Conservation (phyloP, 2,888 invertebrate species). For the Ormia ochracea region DNA sequence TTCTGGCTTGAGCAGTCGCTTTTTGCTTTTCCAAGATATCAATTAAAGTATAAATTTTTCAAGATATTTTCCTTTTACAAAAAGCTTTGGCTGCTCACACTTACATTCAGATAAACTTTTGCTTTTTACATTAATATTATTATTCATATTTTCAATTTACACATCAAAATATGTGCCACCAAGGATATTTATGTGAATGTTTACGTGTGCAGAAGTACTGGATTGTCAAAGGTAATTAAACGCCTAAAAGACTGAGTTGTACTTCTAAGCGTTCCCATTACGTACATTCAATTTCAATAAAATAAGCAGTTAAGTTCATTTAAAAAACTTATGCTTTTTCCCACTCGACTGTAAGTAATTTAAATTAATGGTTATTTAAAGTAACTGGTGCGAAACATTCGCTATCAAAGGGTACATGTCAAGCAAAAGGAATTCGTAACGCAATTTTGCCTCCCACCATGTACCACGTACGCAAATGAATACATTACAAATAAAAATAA, state of each 20-base stretch:
- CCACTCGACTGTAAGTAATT: conserved; percentile 43
- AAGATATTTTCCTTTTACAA: too few species aligned
- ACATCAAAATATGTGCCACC: neutral
- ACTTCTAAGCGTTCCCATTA: neutral
- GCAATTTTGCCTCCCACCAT: neutral
- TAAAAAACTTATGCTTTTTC: conserved; percentile 12
- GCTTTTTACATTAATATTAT: too few species aligned
- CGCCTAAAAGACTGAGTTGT: conserved; percentile 2
- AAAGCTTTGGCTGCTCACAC: too few species aligned
- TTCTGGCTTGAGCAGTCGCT: too few species aligned
- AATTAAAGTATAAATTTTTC: too few species aligned
- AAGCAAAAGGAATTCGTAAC: conserved; percentile 1
- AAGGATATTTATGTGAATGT: neutral
- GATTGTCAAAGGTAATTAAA: conserved; percentile 36
- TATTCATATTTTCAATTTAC: too few species aligned
- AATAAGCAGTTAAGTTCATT: too few species aligned
- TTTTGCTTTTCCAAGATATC: too few species aligned
- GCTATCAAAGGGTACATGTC: conserved; percentile 32
- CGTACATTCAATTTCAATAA: neutral
- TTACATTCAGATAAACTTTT: too few species aligned
- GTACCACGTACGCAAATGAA: too few species aligned
- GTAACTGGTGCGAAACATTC: conserved; percentile 43
- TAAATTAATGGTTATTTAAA: conserved; percentile 51
- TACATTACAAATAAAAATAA: neutral
- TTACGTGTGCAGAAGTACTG: neutral